These are phyloP conservation scores for Mythimna lalbum DNA, from an alignment of 2,888 invertebrate genomes.

Conservation along the genomic window DNA sequence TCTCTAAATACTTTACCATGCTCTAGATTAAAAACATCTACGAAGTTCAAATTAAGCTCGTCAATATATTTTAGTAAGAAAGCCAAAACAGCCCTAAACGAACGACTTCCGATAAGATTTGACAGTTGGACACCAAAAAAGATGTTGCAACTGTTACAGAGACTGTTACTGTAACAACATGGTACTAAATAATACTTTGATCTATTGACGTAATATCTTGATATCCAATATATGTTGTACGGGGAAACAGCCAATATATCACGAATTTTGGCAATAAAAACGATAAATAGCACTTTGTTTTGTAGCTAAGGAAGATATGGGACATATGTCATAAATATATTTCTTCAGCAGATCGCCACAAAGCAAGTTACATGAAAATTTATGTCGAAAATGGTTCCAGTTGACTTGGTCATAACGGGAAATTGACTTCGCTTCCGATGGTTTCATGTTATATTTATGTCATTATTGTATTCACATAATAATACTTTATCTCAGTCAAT, in stretches of 20 bases:
- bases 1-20: neutral
- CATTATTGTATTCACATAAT: neutral
- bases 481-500: too few species aligned
- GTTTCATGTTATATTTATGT: neutral
- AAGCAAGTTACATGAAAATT: constrained; percentile 3
- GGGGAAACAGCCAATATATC: constrained; percentile 41
- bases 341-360: constrained; percentile 4
- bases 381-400: constrained; percentile 8
- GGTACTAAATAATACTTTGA: constrained; percentile 42
- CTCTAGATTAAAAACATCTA: neutral
- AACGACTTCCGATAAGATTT: constrained; percentile 11
- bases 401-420: neutral
- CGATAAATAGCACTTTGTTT: constrained; percentile 59
- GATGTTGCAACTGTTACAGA: neutral
- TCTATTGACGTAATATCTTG: constrained; percentile 41
- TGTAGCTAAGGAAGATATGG: constrained; percentile 35
- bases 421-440: constrained; percentile 19
- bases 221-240: constrained; percentile 39
- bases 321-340: constrained; percentile 31
- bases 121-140: constrained; percentile 2
- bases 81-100: neutral
- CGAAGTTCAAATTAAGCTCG: neutral
- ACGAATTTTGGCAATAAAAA: constrained; percentile 59
- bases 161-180: constrained; percentile 11
- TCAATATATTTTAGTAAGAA: constrained; percentile 18